A percentile compares a stretch with the other conserved stretches of the same genome.
Conservation (phyloP, 2,888 invertebrate species). For the Lasioglossum villosulum region DNA sequence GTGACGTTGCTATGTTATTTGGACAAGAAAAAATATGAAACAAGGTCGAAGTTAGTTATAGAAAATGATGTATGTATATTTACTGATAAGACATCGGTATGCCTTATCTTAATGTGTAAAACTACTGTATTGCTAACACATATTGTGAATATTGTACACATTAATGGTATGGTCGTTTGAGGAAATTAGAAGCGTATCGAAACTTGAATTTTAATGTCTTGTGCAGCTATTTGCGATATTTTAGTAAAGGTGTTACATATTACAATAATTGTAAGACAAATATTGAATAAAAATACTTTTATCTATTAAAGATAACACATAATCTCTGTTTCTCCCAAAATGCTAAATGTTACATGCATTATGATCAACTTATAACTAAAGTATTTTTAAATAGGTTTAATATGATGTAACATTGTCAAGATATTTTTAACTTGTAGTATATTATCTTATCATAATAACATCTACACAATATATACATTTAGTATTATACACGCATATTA, state of each 20-base stretch:
- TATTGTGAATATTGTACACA: conserved; percentile 27
- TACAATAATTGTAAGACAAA: conserved; percentile 33
- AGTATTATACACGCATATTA: conserved; percentile 69
- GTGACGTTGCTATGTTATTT: conserved; percentile 10
- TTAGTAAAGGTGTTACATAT: conserved; percentile 49
- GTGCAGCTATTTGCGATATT: conserved; percentile 45
- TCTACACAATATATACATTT: conserved; percentile 71
- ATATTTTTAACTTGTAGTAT: conserved; percentile 63
- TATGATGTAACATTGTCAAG: conserved; percentile 21
- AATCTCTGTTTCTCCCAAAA: not conserved
- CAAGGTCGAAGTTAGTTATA: conserved; percentile 16
- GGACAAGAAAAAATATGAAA: conserved; percentile 18
- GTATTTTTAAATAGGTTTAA: conserved; percentile 36
- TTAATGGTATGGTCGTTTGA: conserved; percentile 10
- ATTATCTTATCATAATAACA: conserved; percentile 70
- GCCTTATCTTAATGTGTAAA: conserved; percentile 35
- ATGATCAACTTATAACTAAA: conserved; percentile 18
- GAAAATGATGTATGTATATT: conserved; percentile 41
- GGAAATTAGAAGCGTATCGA: not conserved
- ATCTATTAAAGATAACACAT: conserved; percentile 15
- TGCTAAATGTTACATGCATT: conserved; percentile 33
- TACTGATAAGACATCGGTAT: not conserved
- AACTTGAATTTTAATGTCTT: conserved; percentile 38
- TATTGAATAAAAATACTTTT: conserved; percentile 54
- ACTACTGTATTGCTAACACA: conserved; percentile 46